Conservation (phyloP, 64 coral and sea anemone species). For the Montipora capricornis region DNA sequence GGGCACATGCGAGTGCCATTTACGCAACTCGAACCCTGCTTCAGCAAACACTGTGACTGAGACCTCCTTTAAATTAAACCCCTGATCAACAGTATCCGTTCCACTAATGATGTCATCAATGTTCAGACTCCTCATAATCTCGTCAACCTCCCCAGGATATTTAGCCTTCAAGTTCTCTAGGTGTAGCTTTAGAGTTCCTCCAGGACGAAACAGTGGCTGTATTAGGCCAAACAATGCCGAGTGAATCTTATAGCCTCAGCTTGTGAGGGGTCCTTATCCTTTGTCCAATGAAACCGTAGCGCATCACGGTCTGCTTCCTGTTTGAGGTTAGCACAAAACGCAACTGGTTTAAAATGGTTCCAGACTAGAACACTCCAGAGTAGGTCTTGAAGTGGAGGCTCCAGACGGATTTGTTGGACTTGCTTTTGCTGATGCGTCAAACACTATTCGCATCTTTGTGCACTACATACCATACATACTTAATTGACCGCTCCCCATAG, state of each 20-base stretch:
- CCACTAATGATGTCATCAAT: conserved; percentile 58
- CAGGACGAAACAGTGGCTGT: conserved; percentile 37
- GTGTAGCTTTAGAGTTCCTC: conserved; percentile 31
- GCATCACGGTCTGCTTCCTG: background rate
- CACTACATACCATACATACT: background rate
- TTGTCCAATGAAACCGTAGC: conserved; percentile 28
- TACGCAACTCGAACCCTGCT: conserved; percentile 53
- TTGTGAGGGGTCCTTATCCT: conserved; percentile 6
- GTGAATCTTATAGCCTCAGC: conserved; percentile 33
- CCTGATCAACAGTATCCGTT: conserved; percentile 18
- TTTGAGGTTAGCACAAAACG: background rate
- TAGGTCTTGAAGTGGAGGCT: conserved; percentile 4
- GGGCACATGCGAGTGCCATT: conserved; percentile 56
- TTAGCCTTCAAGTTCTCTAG: background rate
- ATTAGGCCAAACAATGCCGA: conserved; percentile 35
- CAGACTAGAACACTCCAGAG: conserved; percentile 27
- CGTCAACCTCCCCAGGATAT: conserved; percentile 21
- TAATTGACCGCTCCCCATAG: no score
- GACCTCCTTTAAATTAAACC: conserved; percentile 18
- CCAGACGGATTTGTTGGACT: background rate
- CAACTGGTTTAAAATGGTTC: conserved; percentile 15
- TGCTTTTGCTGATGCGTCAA: conserved; percentile 30
- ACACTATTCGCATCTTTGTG: conserved; percentile 57
- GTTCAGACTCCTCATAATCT: conserved; percentile 48
- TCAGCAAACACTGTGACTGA: background rate